Conservation (phyloP, 2,113 vertebrate species). For the Heteronetta atricapilla region DNA sequence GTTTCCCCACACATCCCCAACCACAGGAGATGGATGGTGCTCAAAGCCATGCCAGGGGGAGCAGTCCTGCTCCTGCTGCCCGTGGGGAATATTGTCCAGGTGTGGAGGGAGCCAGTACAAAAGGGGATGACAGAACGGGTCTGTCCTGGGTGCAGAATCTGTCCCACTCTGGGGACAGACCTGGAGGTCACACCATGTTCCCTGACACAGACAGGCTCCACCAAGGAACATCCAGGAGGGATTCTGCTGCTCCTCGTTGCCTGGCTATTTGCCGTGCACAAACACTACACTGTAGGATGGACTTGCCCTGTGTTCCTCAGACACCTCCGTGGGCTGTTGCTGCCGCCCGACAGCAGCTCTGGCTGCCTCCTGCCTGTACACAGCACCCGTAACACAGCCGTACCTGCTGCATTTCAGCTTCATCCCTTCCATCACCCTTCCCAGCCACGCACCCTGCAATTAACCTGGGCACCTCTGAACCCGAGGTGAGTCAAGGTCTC, state of each 20-base stretch:
- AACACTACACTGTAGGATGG: background rate
- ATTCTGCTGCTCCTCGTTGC: background rate
- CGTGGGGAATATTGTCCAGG: background rate
- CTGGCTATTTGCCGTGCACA: background rate
- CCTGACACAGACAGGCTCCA: background rate
- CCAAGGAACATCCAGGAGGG: background rate
- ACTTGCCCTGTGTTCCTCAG: background rate
- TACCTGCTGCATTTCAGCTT: background rate
- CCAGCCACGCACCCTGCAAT: background rate
- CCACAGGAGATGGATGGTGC: background rate
- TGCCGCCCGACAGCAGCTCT: background rate
- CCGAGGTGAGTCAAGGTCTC: background rate
- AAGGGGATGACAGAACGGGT: background rate
- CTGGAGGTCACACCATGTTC: background rate
- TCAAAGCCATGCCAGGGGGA: background rate
- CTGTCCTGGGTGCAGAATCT: background rate
- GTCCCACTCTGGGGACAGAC: too few relatives aligned
- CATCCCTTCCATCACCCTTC: background rate
- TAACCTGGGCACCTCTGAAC: background rate
- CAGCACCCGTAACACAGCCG: background rate
- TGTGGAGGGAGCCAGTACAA: background rate
- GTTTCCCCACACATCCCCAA: background rate
- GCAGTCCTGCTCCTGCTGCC: background rate
- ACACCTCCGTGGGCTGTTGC: background rate
- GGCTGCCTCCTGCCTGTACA: too few relatives aligned